These are phyloP conservation scores for Paragorgia papillata DNA, from an alignment of 92 coral and sea anemone species.

Conservation along the genomic window DNA sequence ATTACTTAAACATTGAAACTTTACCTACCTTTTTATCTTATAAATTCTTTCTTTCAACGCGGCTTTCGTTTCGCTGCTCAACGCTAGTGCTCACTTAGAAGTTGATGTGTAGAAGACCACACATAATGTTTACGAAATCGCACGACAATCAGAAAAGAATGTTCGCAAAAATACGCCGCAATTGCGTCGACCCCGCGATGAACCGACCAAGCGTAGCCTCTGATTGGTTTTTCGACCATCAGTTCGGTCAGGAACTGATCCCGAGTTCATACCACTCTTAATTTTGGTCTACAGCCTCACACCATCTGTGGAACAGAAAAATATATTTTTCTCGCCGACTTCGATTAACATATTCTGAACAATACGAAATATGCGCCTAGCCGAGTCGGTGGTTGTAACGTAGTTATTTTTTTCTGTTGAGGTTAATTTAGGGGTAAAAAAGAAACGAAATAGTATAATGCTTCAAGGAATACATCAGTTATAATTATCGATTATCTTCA, in stretches of 20 bases:
- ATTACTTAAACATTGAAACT: too few species aligned
- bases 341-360: neutral
- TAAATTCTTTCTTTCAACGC: neutral
- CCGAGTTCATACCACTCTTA: neutral
- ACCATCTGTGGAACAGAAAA: conserved; percentile 31
- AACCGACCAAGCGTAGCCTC: neutral
- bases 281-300: neutral
- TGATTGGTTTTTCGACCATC: neutral
- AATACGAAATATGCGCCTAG: neutral
- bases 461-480: neutral
- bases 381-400: too few species aligned
- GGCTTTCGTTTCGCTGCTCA: too few species aligned
- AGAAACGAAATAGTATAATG: neutral
- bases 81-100: too few species aligned
- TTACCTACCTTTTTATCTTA: neutral
- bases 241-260: neutral
- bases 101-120: too few species aligned
- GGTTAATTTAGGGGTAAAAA: neutral
- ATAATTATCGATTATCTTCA: neutral
- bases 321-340: neutral
- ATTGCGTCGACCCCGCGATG: neutral
- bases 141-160: neutral
- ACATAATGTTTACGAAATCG: neutral
- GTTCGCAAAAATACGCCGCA: neutral
- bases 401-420: too few species aligned